phyloP scores from a whole-genome alignment of 2,113 vertebrate genomes.

The Ailurus styani region DNA sequence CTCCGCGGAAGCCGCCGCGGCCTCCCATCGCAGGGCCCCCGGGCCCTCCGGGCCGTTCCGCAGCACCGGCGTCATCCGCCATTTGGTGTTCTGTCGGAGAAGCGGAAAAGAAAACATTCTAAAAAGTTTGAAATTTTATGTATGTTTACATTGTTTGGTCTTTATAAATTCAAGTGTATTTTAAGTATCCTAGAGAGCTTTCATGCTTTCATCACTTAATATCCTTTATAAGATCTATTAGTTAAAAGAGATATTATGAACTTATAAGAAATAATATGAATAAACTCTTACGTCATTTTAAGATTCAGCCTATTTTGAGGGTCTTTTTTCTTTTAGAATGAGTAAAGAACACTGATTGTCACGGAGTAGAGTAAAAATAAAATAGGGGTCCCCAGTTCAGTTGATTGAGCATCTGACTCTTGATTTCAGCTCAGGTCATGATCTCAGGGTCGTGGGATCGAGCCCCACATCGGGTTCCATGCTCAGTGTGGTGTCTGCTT shows the following conservation, averaged over 20 bases:
- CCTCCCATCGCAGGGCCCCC: too few relatives aligned
- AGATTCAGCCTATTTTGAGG: neutral
- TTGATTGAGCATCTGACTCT: neutral
- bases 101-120: neutral
- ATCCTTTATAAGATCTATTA: neutral
- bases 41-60: too few relatives aligned
- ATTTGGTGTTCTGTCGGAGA: too few relatives aligned
- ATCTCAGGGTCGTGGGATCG: neutral
- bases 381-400: neutral
- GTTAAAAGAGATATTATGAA: neutral
- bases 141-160: neutral
- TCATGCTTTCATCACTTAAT: neutral
- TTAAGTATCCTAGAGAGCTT: neutral
- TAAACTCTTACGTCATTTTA: neutral
- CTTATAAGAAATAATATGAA: neutral
- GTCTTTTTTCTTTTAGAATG: neutral
- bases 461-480: neutral
- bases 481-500: neutral
- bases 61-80: too few relatives aligned
- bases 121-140: neutral
- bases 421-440: neutral
- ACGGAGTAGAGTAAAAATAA: neutral
- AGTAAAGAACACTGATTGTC: neutral
- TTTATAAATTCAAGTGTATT: neutral
- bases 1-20: too few relatives aligned